Evolutionary conservation across 2,113 vertebrate species (phyloP).

Genomic region (Cheilinus undulatus): DNA sequence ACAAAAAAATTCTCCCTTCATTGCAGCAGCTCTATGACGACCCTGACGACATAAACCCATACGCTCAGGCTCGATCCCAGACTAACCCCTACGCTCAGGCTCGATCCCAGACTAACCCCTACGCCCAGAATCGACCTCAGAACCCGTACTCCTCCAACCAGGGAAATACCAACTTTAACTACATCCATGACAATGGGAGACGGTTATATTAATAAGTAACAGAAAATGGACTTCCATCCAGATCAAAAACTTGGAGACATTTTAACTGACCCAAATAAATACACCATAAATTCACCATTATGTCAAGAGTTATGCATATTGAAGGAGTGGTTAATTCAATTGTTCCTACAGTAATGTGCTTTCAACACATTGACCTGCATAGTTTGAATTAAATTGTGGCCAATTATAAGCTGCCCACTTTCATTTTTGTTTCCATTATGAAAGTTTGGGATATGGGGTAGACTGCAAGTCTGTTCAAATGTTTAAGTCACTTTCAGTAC

Average conservation of each 20-base stretch:
- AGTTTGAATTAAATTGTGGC: neutral
- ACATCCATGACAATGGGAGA: constrained; percentile 36
- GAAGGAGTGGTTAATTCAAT: neutral
- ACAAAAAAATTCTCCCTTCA: neutral
- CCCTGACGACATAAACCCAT: constrained; percentile 17
- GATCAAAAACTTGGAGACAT: neutral
- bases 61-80: constrained; percentile 22
- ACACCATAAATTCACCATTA: neutral
- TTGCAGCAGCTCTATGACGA: constrained; percentile 41
- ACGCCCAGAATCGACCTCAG: constrained; percentile 31
- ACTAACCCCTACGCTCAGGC: constrained; percentile 27
- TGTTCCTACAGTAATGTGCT: neutral
- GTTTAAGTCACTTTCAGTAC: neutral
- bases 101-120: constrained; percentile 50
- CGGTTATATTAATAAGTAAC: neutral
- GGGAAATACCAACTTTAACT: constrained; percentile 63
- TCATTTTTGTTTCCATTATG: neutral
- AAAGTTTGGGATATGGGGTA: neutral
- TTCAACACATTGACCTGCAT: neutral
- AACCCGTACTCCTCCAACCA: constrained; percentile 45
- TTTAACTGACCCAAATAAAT: neutral
- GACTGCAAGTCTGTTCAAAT: neutral
- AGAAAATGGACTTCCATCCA: neutral
- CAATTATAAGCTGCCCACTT: neutral
- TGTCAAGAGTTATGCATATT: neutral